Percentiles rank a stretch among this genome's conserved stretches.
Conservation (phyloP, 2,888 invertebrate genomes). For the Drosophila mulleri region DNA sequence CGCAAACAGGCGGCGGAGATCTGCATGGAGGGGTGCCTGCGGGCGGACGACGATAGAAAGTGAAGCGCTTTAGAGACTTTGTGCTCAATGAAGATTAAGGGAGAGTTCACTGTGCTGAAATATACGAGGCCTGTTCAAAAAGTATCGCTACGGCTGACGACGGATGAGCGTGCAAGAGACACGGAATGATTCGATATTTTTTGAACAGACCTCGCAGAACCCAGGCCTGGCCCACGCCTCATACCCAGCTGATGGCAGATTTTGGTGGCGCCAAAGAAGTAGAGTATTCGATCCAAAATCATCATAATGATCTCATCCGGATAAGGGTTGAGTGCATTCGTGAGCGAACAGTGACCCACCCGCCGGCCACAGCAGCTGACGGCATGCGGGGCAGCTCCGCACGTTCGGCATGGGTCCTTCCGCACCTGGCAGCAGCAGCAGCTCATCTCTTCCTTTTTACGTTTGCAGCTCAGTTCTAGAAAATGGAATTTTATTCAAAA, state of each 20-base stretch:
- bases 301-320: constrained; percentile 79
- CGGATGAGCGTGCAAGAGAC: too few relatives aligned
- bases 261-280: constrained; percentile 59
- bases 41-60: background rate
- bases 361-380: constrained; percentile 7
- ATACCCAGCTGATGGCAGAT: constrained; percentile 23
- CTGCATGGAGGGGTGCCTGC: background rate
- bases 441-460: constrained; percentile 22
- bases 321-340: constrained; percentile 69
- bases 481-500: constrained; percentile 19
- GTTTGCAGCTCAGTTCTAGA: background rate
- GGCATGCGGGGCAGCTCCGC: background rate
- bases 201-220: background rate
- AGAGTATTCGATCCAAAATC: constrained; percentile 72
- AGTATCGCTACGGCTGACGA: background rate
- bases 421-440: background rate
- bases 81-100: background rate
- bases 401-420: background rate
- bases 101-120: background rate
- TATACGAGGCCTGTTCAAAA: background rate
- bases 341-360: constrained; percentile 4
- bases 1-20: background rate
- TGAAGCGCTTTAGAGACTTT: background rate
- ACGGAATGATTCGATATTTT: background rate
- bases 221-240: background rate